Base-by-base conservation (phyloP, 2,797 vertebrate genomes). In the Peromyscus melanophrys region DNA sequence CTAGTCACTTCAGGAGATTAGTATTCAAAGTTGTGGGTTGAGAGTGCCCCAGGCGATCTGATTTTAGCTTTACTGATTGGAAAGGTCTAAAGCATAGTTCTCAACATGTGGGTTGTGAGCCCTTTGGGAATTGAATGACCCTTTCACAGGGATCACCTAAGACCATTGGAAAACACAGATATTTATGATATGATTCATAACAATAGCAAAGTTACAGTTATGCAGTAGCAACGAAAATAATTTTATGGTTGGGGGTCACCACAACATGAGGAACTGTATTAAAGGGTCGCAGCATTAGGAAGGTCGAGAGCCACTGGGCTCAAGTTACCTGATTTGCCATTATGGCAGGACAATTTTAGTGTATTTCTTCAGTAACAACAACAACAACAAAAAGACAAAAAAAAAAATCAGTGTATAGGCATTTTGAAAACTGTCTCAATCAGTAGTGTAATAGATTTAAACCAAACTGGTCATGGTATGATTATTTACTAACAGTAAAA, bases 401-500 rank as follows among this genome's bases (percentile, higher is more conserved):
- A 61, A 86, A 92, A 71, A 27, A 90, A 23, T 9, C 61, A 91
- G n/a, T n/a, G 80, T 8, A 23, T 27, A 1, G 6, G 37, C 52
- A 3, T 29, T 76, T 93, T 21, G 17, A 37, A 52, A 25, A 67
- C 43, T 1, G n/a, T 91, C 69, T 95, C 63, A 91, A 46, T 10
- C 34, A 59, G 65, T 85, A 37, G 49, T 89, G 55, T 85, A 65
- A 23, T 43, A 86, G 40, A 55, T 29, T 85, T 13, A 85, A 87
- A 89, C 75, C 16, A 80, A 94, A 49, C 31, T 57, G 88, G 46
- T 31, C 17, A 67, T 37, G 25, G 31, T 31, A 23, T 40, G 73
- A 85, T 80, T 37, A 89, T 40, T 73, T 89, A 16, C 23, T 85
- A 92, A 76, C 67, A 85, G 57, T 92, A 52, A 75, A 89, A 73